A percentile compares a stretch with the other conserved stretches of the same genome.
Conservation (phyloP, 1,140 invertebrate species). For the Hylaeus anthracinus region DNA sequence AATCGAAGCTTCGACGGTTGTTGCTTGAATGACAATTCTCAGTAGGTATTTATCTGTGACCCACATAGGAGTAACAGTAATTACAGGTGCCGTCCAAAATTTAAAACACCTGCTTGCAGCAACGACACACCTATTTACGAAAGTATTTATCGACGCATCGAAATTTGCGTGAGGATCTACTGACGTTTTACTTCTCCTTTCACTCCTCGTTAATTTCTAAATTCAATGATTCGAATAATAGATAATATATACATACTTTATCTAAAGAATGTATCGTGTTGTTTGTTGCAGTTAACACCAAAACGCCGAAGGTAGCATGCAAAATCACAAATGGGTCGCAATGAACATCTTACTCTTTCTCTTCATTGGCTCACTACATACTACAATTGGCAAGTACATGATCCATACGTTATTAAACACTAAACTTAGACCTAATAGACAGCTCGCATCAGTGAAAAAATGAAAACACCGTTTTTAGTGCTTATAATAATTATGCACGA, state of each 20-base stretch:
- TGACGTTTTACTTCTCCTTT: background rate
- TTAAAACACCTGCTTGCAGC: slow-evolving; percentile 12
- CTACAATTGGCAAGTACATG: slow-evolving; percentile 47
- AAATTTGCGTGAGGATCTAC: no score
- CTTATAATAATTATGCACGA: no score
- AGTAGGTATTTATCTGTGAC: slow-evolving; percentile 17
- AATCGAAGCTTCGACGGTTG: background rate
- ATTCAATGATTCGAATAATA: no score
- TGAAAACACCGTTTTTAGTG: no score
- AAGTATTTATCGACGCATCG: background rate
- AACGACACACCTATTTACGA: background rate
- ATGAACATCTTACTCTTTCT: slow-evolving; percentile 35
- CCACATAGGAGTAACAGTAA: slow-evolving; percentile 54
- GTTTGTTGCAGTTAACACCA: slow-evolving; percentile 62
- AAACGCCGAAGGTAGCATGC: slow-evolving; percentile 65
- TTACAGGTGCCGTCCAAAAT: slow-evolving; percentile 26
- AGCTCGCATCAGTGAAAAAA: no score
- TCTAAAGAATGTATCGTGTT: background rate
- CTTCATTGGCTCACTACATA: slow-evolving; percentile 32
- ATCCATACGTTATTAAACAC: background rate
- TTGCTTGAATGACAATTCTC: background rate
- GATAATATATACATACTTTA: no score
- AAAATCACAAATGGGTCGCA: slow-evolving; percentile 59
- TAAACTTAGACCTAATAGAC: no score
- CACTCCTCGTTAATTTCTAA: background rate